phyloP scores from a whole-genome alignment of 2,888 invertebrate species.

The Diarsia mendica region DNA sequence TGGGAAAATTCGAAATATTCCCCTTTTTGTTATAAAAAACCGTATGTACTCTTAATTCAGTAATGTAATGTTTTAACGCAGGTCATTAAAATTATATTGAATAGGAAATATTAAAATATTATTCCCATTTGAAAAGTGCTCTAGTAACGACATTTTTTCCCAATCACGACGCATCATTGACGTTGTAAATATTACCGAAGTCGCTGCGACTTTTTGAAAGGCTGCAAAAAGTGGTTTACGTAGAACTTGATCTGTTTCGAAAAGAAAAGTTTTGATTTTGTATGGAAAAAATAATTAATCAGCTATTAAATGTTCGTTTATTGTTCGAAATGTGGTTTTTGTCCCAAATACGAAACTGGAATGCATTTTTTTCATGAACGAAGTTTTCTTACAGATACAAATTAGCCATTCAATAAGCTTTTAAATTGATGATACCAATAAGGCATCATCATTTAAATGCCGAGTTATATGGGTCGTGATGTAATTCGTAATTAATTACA shows the following conservation, averaged over 20 bases:
- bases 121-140: slow-evolving; percentile 29
- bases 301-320: not conserved
- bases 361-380: not conserved
- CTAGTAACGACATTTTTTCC: slow-evolving; percentile 34
- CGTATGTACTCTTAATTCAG: not conserved
- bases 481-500: slow-evolving; percentile 3
- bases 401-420: slow-evolving; percentile 1
- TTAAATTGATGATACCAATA: slow-evolving; percentile 15
- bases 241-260: not conserved
- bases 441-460: not conserved
- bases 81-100: not conserved
- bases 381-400: slow-evolving; percentile 3
- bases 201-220: not conserved
- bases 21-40: not conserved
- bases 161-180: slow-evolving; percentile 47
- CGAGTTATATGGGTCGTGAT: not conserved
- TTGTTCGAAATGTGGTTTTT: not conserved
- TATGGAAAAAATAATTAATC: not conserved
- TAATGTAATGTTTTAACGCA: too few species aligned
- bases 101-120: slow-evolving; percentile 10
- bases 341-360: not conserved
- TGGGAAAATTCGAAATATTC: slow-evolving; percentile 4
- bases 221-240: not conserved
- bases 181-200: not conserved
- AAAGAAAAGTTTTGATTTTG: not conserved